Evolutionary conservation across 2,113 vertebrate genomes (phyloP).

Genomic region (Anguilla rostrata): DNA sequence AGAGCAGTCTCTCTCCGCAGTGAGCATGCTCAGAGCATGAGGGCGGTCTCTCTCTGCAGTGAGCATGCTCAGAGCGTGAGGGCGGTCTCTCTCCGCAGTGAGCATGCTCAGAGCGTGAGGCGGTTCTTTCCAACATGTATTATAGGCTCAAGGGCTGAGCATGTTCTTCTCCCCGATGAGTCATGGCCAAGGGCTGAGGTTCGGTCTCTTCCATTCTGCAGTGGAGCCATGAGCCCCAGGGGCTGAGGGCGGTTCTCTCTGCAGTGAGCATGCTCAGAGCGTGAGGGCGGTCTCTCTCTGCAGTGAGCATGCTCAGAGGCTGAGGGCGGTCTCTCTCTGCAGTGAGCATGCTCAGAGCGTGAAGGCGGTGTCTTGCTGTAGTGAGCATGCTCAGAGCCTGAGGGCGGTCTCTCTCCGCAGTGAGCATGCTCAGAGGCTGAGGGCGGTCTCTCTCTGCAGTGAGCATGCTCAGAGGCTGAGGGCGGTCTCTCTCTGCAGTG

Average conservation of each 20-base stretch:
- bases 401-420: background rate
- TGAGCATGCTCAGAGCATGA: background rate
- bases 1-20: slow-evolving; percentile 80
- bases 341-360: too few species aligned
- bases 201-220: too few species aligned
- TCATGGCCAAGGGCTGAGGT: too few species aligned
- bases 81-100: background rate
- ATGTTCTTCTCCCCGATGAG: too few species aligned
- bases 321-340: background rate
- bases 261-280: background rate
- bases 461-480: background rate
- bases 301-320: background rate
- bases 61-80: background rate
- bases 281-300: background rate
- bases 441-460: slow-evolving; percentile 77
- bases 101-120: background rate
- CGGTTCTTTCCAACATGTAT: too few species aligned
- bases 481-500: background rate
- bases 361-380: too few species aligned
- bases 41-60: background rate
- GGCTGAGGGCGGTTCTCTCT: background rate
- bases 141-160: too few species aligned
- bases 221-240: too few species aligned
- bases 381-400: background rate
- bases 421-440: slow-evolving; percentile 68